These are phyloP conservation scores for human (Homo sapiens) DNA, from an alignment of 2,113 vertebrate species.

Conservation along the genomic window DNA sequence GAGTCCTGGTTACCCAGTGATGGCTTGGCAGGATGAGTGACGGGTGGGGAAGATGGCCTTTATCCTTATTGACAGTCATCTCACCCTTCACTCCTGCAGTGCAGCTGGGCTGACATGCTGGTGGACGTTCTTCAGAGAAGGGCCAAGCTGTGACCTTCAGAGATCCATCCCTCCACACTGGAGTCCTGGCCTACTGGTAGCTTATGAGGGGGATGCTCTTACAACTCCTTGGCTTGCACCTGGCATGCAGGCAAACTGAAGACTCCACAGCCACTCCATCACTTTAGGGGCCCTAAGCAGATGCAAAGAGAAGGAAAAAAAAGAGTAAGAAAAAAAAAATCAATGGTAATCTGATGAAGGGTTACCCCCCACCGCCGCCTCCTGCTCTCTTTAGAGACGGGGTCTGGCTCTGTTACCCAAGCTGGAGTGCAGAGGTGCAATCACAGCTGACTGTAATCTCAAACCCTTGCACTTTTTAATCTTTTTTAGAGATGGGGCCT, in stretches of 20 bases:
- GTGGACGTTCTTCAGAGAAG: no score
- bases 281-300: neutral
- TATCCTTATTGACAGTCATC: accelerated
- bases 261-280: neutral
- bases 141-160: accelerated
- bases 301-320: neutral
- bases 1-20: neutral
- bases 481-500: no score
- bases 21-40: neutral
- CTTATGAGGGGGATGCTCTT: accelerated
- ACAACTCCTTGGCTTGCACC: accelerated
- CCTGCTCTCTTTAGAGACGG: no score
- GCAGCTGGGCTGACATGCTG: neutral
- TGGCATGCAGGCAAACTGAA: accelerated
- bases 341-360: neutral
- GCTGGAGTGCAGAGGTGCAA: no score
- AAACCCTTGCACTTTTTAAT: no score
- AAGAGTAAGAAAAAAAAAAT: neutral
- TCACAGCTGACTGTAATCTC: no score
- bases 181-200: neutral
- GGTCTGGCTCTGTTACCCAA: no score
- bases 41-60: neutral
- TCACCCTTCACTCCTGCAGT: neutral
- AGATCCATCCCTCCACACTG: accelerated
- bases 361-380: no score